A percentile compares a stretch with the other conserved stretches of the same genome.
These are phyloP conservation scores for Ips typographus DNA, from an alignment of 1,140 invertebrate species.

Conservation along the genomic window DNA sequence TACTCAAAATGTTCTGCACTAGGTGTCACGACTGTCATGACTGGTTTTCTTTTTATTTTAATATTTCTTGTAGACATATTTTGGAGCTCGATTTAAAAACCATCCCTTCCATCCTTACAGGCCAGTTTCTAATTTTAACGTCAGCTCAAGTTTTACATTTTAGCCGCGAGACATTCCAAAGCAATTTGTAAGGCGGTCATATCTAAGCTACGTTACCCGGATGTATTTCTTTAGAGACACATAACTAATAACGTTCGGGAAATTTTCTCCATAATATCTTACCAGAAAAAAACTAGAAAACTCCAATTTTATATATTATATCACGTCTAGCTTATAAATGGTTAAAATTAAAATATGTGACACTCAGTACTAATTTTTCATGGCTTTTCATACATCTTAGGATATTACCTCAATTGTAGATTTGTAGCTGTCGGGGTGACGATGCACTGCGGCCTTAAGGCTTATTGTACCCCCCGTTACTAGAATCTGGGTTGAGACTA, in stretches of 20 bases:
- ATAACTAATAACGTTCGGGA: conserved; percentile 29
- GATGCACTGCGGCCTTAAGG: too few species aligned
- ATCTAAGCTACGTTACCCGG: conserved; percentile 24
- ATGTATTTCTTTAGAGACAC: conserved; percentile 34
- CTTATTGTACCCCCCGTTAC: too few species aligned
- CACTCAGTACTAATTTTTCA: too few species aligned
- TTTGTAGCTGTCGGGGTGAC: too few species aligned
- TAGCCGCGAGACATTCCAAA: conserved; percentile 33
- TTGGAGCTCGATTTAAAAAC: conserved; percentile 16
- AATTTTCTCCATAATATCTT: background rate
- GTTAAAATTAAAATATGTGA: too few species aligned
- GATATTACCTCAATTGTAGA: too few species aligned
- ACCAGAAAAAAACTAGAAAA: too few species aligned
- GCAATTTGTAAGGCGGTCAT: conserved; percentile 35
- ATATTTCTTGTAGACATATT: conserved; percentile 12
- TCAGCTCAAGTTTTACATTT: conserved; percentile 32
- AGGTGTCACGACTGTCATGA: background rate
- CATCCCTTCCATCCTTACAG: conserved; percentile 14
- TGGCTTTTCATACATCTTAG: too few species aligned
- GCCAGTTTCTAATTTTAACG: conserved; percentile 32
- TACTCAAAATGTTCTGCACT: background rate
- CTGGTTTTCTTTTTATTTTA: conserved; percentile 7
- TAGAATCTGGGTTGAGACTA: too few species aligned
- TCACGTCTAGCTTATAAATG: too few species aligned
- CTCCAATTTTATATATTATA: too few species aligned